phyloP scores from a whole-genome alignment of 2,888 invertebrate genomes.

The Dasysyrphus tricinctus region DNA sequence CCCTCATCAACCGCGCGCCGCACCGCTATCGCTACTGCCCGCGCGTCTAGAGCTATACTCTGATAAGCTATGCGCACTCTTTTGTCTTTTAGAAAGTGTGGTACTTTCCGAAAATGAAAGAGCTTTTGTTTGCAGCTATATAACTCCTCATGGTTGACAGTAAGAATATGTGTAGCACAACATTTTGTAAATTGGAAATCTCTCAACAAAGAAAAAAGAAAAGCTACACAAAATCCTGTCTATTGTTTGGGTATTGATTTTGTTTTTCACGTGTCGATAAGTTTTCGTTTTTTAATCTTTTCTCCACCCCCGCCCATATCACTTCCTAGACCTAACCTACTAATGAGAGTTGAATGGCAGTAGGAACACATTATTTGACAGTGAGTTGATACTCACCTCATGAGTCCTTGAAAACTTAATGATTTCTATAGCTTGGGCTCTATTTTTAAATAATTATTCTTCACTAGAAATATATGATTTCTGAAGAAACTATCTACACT shows the following conservation, averaged over 20 bases:
- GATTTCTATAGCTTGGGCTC: background rate
- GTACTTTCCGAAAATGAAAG: slow-evolving; percentile 9
- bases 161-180: slow-evolving; percentile 7
- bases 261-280: slow-evolving; percentile 10
- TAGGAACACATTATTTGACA: background rate
- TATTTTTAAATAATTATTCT: background rate
- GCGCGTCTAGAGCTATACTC: background rate
- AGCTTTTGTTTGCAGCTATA: slow-evolving; percentile 31
- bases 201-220: background rate
- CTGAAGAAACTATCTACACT: background rate
- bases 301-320: background rate
- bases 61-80: slow-evolving; percentile 15
- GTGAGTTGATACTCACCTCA: background rate
- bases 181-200: slow-evolving; percentile 26
- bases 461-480: background rate
- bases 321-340: background rate
- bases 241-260: slow-evolving; percentile 29
- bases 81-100: slow-evolving; percentile 22
- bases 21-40: background rate
- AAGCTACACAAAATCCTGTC: slow-evolving; percentile 15
- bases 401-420: slow-evolving; percentile 21
- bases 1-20: background rate
- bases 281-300: background rate
- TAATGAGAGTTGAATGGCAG: background rate
- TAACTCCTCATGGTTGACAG: slow-evolving; percentile 19